Percentiles rank a stretch among this genome's conserved stretches.
Conservation (phyloP, 2,888 invertebrate genomes). For the Troglohyphantes excavatus region DNA sequence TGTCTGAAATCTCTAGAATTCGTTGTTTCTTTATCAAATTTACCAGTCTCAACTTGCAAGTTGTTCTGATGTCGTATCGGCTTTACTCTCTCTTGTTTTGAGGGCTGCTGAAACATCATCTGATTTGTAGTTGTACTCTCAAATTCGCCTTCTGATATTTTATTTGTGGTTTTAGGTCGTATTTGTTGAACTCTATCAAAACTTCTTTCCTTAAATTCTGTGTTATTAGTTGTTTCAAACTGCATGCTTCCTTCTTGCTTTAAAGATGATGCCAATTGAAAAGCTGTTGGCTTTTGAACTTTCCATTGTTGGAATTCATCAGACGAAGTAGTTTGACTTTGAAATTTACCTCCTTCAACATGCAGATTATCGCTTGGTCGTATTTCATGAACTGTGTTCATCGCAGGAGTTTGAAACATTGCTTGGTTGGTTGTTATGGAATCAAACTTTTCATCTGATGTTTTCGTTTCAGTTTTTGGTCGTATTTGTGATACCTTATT, state of each 20-base stretch:
- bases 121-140: slow-evolving; percentile 68
- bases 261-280: slow-evolving; percentile 35
- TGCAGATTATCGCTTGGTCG: slow-evolving; percentile 44
- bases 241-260: slow-evolving; percentile 79
- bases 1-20: slow-evolving; percentile 68
- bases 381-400: slow-evolving; percentile 13
- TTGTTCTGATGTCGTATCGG: slow-evolving; percentile 69
- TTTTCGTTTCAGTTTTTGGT: slow-evolving; percentile 60
- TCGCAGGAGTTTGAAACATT: slow-evolving; percentile 42
- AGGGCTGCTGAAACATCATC: slow-evolving; percentile 56
- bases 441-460: slow-evolving; percentile 52
- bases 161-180: slow-evolving; percentile 61
- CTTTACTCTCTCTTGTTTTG: slow-evolving; percentile 35
- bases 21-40: slow-evolving; percentile 70
- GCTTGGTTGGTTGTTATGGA: slow-evolving; percentile 67
- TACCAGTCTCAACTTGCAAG: slow-evolving; percentile 58
- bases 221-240: slow-evolving; percentile 74
- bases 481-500: slow-evolving; percentile 31
- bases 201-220: slow-evolving; percentile 52
- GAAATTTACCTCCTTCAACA: slow-evolving; percentile 30
- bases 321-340: slow-evolving; percentile 38
- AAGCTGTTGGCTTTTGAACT: slow-evolving; percentile 41
- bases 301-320: slow-evolving; percentile 56
- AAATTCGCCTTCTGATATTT: slow-evolving; percentile 69
- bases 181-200: slow-evolving; percentile 58